Base-by-base conservation (phyloP, 2,797 vertebrate genomes). In the Gymnoscopelus braueri region DNA sequence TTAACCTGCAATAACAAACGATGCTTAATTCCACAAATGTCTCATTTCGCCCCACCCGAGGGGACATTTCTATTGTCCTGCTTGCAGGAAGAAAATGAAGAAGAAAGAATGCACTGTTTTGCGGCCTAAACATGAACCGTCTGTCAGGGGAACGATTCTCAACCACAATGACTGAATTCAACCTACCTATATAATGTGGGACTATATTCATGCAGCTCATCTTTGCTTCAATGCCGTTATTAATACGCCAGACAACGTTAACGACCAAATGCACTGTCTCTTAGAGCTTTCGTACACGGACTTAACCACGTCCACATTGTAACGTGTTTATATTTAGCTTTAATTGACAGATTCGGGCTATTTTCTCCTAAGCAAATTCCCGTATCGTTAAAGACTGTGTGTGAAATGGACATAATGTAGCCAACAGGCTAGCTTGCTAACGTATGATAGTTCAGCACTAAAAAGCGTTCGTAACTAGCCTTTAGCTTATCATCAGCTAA, bases 391-490 rank as follows among this genome's bases (percentile, higher is more conserved):
- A 7, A 44, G 9, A 44, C 39, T 44, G 39, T 44, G 39, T 44
- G 39, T 44, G 39, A 44, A 44, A 44, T 44, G 39, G 39, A 10
- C 39, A 44, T 10, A 44, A 2, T 8, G 9, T 71, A 71, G 52
- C 70, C 15, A 60, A 12, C 14, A 12, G 11, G 55, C 29, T 56
- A 14, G 24, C 12, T 59, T 13, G 58, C 58, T 44, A 60, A 44
- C 35, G 35, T 19, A n/a, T 59, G n/a, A 62, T 1, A 15, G 50
- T 35, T 59, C 49, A 19, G 54, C 24, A 26, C 55, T 75, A 81
- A 78, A 81, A 78, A 9, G 79, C 81, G 39, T 44, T 44, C 57
- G 60, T 53, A 65, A 39, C 69, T 80, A 89, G 81, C 81, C 44
- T 49, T 15, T 15, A 55, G 71, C 69, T 48, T 29, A 9, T 71